Evolutionary conservation across 2,113 vertebrate genomes (phyloP), one percentile per base, ranked within the genome.

Genomic region (Aptenodytes patagonicus): DNA sequence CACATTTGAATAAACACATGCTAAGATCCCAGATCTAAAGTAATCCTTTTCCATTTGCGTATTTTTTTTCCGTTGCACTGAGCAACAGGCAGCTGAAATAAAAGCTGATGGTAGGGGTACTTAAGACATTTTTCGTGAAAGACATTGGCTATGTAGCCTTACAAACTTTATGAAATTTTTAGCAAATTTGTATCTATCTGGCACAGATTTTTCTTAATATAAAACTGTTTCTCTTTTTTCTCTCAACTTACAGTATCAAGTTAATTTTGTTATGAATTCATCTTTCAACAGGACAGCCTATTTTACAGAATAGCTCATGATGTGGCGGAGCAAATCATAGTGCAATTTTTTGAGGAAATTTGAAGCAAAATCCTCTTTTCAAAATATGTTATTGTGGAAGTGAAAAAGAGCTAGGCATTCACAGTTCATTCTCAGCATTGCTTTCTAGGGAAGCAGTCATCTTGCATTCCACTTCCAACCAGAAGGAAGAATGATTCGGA

Each of bases 381-480:
- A 83, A 84, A 93, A 47, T 49, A 44, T 31, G 7, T 77, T 89
- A 34, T 11, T 70, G 71, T n/a, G 58, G 62, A 89, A 87, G 29
- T 85, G 77, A 73, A 81, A 93, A 86, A 73, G 68, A 90, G 29
- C 40, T 73, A 87, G 57, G 66, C 89, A 83, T 96, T 97, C 65
- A 31, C 31, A 66, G 46, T 46, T 95, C 36, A 24, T 91, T 96
- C 94, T 95, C 70, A 89, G 89, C 73, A 93, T 75, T 95, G 91
- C 94, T 97, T 97, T 97, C 90, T 91, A 96, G 95, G 96, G 93
- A 97, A 93, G 78, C 89, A 88, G 87, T 96, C 95, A 90, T 95
- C 93, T 97, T 96, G 82, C 87, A 94, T 95, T 91, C 90, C 87
- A 94, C 91, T 95, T 97, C 84, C 85, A 96, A 46, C 85, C 87